phyloP scores from a whole-genome alignment of 2,888 invertebrate species.

The Lepidochitona cinerea region DNA sequence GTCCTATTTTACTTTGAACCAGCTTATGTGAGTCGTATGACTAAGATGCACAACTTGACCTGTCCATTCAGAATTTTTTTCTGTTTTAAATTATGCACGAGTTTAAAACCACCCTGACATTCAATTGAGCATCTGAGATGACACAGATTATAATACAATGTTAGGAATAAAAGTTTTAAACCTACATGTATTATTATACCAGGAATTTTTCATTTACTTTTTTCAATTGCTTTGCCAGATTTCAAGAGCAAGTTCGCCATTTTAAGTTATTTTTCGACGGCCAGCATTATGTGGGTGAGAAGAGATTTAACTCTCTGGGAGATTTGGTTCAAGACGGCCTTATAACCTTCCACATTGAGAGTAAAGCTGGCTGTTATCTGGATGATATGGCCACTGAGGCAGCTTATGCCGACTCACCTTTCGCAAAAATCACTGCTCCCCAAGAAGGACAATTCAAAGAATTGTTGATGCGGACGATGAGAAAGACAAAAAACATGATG shows the following conservation, averaged over 20 bases:
- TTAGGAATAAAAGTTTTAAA: background rate
- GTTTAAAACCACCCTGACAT: too few relatives aligned
- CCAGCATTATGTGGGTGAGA: constrained; percentile 10
- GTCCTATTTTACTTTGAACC: too few relatives aligned
- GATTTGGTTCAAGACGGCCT: constrained; percentile 2
- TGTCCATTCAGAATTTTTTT: too few relatives aligned
- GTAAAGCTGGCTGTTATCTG: background rate
- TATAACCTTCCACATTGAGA: background rate
- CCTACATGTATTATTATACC: background rate
- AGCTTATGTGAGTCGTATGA: too few relatives aligned
- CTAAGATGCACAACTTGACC: too few relatives aligned
- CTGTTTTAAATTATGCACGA: too few relatives aligned
- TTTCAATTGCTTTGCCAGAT: constrained; percentile 1
- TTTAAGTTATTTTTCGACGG: constrained; percentile 9
- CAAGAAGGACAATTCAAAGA: background rate
- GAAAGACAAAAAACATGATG: constrained; percentile 3
- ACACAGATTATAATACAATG: too few relatives aligned
- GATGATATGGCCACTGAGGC: background rate
- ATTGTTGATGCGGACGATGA: background rate
- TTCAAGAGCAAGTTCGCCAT: background rate
- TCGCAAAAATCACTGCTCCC: background rate
- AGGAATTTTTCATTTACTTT: too few relatives aligned
- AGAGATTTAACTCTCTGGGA: background rate
- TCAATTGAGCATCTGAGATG: too few relatives aligned
- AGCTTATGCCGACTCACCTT: background rate